Evolutionary conservation across 2,888 invertebrate genomes (phyloP), one percentile per base, ranked within the genome.

Genomic region (Drosophila quasianomalipes): DNA sequence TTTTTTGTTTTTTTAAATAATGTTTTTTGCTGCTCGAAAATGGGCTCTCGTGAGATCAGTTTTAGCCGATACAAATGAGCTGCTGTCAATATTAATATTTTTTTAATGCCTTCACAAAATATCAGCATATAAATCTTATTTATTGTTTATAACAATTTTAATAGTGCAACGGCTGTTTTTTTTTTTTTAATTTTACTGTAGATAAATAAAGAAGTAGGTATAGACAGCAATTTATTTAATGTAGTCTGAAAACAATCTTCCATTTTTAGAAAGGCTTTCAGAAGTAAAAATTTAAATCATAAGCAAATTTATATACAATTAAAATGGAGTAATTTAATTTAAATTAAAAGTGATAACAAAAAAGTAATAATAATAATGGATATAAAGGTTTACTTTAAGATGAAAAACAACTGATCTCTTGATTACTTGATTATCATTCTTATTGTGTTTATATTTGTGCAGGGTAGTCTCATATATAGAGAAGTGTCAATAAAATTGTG

Each of bases 21-120:
- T 35, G 28, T 19, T n/a, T 52, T 19, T n/a, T 26, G 12, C 39
- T 28, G 66, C 47, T 64, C 30, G 6, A 31, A 59, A 41, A 6
- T 37, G 12, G 30, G 3, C 10, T 28, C 19, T 5, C 19, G 28
- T 19, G 4, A 51, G 26, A 19, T 28, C 49, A 26, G 49, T 26
- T 16, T 9, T 22, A 26, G 7, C 16, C 47, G 26, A 26, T 47
- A 26, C 16, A 47, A 26, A 47, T 26, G 16, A 47, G 47, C 0
- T 9, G 26, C 16, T 47, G 47, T 26, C 47, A 26, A 47, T 16
- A 47, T 16, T 16, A 9, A 26, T 26, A 16, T 14, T 16, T 16
- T 7, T 44, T 44, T 5, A 22, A 37, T 37, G 37, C 37, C 19
- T 37, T 37, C 37, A 37, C 19, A 3, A 37, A 37, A 19, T 37